Evolutionary conservation across 2,797 vertebrate genomes (phyloP), one percentile per base, ranked within the genome.

Genomic region (Percopsis omiscomaycus): DNA sequence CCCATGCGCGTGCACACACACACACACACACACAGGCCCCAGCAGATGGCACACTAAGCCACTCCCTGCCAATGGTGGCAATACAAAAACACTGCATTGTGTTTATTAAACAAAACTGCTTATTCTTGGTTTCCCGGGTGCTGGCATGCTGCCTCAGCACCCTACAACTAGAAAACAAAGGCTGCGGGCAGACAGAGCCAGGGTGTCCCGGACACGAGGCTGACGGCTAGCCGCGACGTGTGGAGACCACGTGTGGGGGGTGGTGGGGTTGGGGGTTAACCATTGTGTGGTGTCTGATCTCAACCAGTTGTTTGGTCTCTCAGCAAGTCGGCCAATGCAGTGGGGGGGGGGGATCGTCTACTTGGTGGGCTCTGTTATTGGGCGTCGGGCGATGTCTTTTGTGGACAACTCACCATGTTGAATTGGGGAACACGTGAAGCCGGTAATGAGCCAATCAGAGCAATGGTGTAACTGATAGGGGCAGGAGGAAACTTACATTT

Each of bases 271-370:
- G 56, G 73, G 69, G 74, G 70, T 46, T 42, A 0, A 67, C 84
- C 64, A 87, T 89, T 88, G 80, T 89, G 58, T 72, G 59, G 64
- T 59, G 75, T 78, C 67, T 76, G 80, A 85, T 83, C 74, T 89
- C 77, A 87, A 61, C 77, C 64, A 70, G 70, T 81, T 84, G 79
- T 83, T 84, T 83, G 83, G 77, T 82, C 80, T 75, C 73, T 27
- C 51, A 9, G 51, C 22, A 53, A 16, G 16, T 9, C 28, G 51
- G 16, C 28, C 8, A 16, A 53, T 53, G 22, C 51, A 29, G 13
- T 55, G 22, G 27, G 12, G 51, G 27, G 12, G 51, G 16, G 11
- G 14, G 0, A 4, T 52, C 4, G 15, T 10, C 6, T 2, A 27
- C 11, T 53, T 22, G 22, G 22, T 22, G 22, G 22, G 22, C 22